Evolutionary conservation across 92 coral and sea anemone species (phyloP), one percentile per base, ranked within the genome.

Genomic region (Parazoanthus swiftii): DNA sequence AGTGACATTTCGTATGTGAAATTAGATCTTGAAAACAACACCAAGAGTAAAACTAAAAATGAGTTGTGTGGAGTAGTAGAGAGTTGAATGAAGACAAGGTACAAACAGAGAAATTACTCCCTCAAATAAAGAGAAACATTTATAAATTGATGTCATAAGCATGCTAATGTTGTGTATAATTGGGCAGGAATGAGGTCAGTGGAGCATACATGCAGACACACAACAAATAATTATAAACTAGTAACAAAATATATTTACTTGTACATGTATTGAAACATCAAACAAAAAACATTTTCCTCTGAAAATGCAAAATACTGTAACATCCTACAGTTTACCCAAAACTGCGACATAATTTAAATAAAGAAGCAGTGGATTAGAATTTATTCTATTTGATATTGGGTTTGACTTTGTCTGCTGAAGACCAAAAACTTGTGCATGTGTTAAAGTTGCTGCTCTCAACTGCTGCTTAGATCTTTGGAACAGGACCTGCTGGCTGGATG

Each of bases 201-300:
- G 43, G 59, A 70, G 87, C 79, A 84, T 80, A n/a, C 77, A 73
- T 84, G 79, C 25, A 84, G 33, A 84, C 54, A 66, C 79, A 84
- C 26, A 50, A 70, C 87, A 44, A 50, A 29, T 48, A 76, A 76
- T 37, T 76, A 84, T 35, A 83, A 42, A 83, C 70, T 67, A 46
- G 79, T 84, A 26, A 84, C 87, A 70, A 8, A 8, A 18, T 38
- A 81, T 35, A 65, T 8, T 70, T 43, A 84, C 11, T 5, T n/a
- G 37, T 43, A 84, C 11, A 1, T n/a, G 37, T 0, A 68, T 26
- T 5, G 26, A 44, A 83, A 68, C n/a, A 42, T 25, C n/a, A 43
- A 68, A 29, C 43, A 44, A 38, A 46, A 68, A 70, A 9, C 21
- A 44, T 46, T 16, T 10, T 15, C 33, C 18, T 74, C 25, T 46